Evolutionary conservation across 2,888 invertebrate genomes (phyloP), one percentile per base, ranked within the genome.

Genomic region (Gymnosoma rotundatum): DNA sequence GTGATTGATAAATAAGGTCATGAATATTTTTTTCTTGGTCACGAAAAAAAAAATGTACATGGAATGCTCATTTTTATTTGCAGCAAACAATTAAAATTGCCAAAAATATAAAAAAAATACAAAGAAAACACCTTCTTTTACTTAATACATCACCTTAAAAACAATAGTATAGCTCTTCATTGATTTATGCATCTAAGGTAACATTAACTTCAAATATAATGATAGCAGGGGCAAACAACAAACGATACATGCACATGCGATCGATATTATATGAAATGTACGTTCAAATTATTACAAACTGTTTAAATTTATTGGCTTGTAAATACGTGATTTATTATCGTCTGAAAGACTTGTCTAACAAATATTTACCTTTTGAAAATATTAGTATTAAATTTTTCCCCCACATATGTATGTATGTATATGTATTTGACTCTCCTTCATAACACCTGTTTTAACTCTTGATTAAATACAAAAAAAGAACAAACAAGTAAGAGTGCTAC

Each of bases 181-280:
- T 86, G 84, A 83, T 81, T 85, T 86, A 83, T 84, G 78, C 82
- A 79, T 69, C 73, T 78, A 38, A 75, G 18, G 45, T 63, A 69
- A 78, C 61, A 38, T 72, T 83, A 66, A 45, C 80, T 73, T 50
- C 45, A 73, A 63, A 72, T 73, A 67, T 72, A 16, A 72, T 80
- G 63, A 66, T 67, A 42, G 83, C 52, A 63, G 38, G 56, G 52
- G 56, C 25, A 16, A 45, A 52, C 32, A 63, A 67, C 64, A 83
- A 88, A 90, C 88, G 90, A 89, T 88, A 88, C 88, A 88, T 86
- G 88, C 88, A 89, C 91, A 90, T 89, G 90, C 90, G 88, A 88
- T 87, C 90, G 88, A 88, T 87, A 50, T 38, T 25, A 66, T 54
- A 64, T 69, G 50, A 0, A 5, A 32, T 7, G 25, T 50, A 70